These are phyloP conservation scores for Orius insidiosus DNA, from an alignment of 1,140 invertebrate species.

Conservation along the genomic window DNA sequence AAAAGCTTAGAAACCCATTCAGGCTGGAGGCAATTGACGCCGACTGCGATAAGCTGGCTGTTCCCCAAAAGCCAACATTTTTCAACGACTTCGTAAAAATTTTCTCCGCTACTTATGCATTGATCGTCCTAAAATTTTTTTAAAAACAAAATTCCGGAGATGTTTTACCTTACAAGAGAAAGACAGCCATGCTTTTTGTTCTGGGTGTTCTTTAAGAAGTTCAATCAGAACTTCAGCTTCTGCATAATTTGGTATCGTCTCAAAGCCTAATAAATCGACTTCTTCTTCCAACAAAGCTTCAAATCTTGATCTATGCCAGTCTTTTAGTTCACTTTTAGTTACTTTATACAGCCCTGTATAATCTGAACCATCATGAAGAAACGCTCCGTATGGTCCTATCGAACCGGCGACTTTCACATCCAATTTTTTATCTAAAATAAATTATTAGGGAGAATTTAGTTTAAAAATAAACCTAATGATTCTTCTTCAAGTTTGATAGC, in stretches of 20 bases:
- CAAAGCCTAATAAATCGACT: conserved; percentile 66
- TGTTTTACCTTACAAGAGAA: conserved; percentile 55
- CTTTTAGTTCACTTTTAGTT: conserved; percentile 41
- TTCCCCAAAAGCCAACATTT: conserved; percentile 42
- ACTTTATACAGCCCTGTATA: conserved; percentile 74
- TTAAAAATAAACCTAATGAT: too few relatives aligned
- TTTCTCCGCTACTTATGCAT: conserved; percentile 53
- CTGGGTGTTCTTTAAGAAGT: conserved; percentile 51
- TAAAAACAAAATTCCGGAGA: too few relatives aligned
- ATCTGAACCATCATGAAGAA: conserved; percentile 72
- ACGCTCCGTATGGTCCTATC: conserved; percentile 78
- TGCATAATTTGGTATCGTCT: conserved; percentile 69
- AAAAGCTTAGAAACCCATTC: conserved; percentile 36
- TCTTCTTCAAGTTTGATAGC: too few relatives aligned
- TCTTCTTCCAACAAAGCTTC: conserved; percentile 56
- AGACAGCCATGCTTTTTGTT: conserved; percentile 59
- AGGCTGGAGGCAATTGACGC: conserved; percentile 70
- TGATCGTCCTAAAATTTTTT: conserved; percentile 34
- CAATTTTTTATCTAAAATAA: neutral
- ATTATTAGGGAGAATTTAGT: too few relatives aligned
- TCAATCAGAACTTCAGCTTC: conserved; percentile 68
- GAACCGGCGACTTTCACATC: conserved; percentile 49
- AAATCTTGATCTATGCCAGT: conserved; percentile 67
- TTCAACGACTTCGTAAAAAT: conserved; percentile 40
- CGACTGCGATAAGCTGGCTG: conserved; percentile 61